Evolutionary conservation across 92 coral and sea anemone genomes (phyloP).

Genomic region (Epizoanthus scotinus): DNA sequence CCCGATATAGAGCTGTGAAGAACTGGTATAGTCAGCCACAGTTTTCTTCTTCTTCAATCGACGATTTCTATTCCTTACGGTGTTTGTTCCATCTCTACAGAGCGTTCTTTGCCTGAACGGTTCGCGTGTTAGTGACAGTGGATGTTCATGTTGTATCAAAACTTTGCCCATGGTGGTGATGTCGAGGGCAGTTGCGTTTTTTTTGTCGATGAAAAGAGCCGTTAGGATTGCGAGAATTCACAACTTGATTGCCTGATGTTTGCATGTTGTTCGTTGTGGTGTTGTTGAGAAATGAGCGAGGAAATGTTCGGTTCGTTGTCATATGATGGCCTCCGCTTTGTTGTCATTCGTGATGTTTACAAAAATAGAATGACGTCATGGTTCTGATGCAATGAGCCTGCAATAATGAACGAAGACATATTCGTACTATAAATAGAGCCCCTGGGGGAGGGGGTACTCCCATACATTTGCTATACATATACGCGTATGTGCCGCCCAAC

Average conservation of each 20-base stretch:
- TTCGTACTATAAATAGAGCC: background rate
- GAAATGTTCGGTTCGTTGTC: background rate
- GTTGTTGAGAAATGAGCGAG: slow-evolving; percentile 9
- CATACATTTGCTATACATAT: too few relatives aligned
- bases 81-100: background rate
- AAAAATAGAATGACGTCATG: slow-evolving; percentile 34
- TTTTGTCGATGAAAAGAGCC: slow-evolving; percentile 35
- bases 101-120: slow-evolving; percentile 29
- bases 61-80: background rate
- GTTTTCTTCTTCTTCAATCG: slow-evolving; percentile 35
- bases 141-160: background rate
- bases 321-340: background rate
- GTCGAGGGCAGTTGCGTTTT: slow-evolving; percentile 33
- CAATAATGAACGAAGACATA: background rate
- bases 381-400: slow-evolving; percentile 22
- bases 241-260: background rate
- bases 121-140: background rate
- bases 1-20: slow-evolving; percentile 68
- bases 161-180: slow-evolving; percentile 47
- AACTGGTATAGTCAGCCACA: slow-evolving; percentile 38
- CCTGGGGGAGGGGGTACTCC: too few relatives aligned
- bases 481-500: too few relatives aligned
- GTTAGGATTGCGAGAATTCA: background rate
- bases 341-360: slow-evolving; percentile 16
- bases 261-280: slow-evolving; percentile 6